These are phyloP conservation scores for Plectrocnemia conspersa DNA, from an alignment of 1,140 invertebrate species.

Conservation along the genomic window DNA sequence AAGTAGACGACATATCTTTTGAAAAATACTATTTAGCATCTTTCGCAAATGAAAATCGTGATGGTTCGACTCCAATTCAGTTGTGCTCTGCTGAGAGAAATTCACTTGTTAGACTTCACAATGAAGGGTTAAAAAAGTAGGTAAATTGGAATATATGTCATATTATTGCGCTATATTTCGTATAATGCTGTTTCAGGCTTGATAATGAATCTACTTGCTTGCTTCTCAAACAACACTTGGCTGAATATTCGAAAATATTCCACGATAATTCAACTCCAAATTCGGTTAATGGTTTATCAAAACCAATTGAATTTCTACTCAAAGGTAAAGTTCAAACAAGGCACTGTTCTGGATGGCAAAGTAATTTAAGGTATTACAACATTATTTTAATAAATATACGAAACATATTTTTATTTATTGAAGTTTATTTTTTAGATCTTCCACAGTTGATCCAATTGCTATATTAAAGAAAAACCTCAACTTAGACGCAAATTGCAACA, in stretches of 20 bases:
- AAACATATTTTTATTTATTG: no score
- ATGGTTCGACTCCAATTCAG: conserved; percentile 13
- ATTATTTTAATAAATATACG: no score
- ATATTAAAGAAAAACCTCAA: no score
- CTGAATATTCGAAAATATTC: conserved; percentile 23
- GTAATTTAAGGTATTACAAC: conserved; percentile 25
- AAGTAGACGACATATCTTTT: conserved; percentile 1
- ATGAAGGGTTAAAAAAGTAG: conserved; percentile 23
- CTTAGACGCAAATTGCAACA: no score
- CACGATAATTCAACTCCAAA: conserved; percentile 14
- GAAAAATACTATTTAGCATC: conserved; percentile 22
- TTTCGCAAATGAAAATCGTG: conserved; percentile 14
- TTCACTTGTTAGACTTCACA: conserved; percentile 13
- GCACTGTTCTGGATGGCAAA: conserved; percentile 27
- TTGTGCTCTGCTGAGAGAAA: conserved; percentile 16
- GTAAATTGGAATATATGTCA: no score
- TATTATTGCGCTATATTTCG: no score
- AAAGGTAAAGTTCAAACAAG: conserved; percentile 25
- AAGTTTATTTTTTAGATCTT: no score
- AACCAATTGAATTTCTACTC: conserved; percentile 26
- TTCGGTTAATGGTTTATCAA: conserved; percentile 18
- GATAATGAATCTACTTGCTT: conserved; percentile 28
- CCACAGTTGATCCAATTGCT: no score
- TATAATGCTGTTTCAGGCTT: conserved; percentile 17
- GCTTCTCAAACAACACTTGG: conserved; percentile 16